These are phyloP conservation scores for Girardinus metallicus DNA, from an alignment of 2,797 vertebrate species.

Conservation along the genomic window DNA sequence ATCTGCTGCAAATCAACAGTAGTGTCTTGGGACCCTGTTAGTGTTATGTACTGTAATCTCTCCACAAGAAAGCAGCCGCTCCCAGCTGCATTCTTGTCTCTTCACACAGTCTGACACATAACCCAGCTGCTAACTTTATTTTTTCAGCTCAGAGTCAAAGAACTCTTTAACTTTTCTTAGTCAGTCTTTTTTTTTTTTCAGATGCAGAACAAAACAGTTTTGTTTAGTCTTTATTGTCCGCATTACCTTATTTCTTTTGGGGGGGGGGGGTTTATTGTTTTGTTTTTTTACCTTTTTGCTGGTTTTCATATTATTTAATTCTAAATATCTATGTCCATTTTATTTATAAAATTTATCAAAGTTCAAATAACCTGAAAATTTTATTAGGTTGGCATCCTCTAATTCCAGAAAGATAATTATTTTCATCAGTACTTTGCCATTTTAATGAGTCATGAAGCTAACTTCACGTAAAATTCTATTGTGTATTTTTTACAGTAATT, in stretches of 20 bases:
- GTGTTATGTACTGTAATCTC: constrained; percentile 3
- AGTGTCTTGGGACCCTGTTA: background rate
- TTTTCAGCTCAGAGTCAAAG: background rate
- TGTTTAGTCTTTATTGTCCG: background rate
- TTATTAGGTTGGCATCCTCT: background rate
- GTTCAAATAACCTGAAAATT: background rate
- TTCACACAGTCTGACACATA: constrained; percentile 2
- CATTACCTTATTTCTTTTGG: background rate
- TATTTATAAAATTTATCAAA: background rate
- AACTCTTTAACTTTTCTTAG: background rate
- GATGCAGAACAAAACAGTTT: background rate
- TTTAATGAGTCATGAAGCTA: background rate
- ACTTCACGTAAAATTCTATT: background rate
- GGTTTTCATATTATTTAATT: background rate
- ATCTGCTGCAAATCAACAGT: background rate
- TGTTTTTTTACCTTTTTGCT: background rate
- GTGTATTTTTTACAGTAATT: background rate
- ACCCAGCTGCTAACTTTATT: background rate
- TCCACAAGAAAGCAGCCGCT: background rate
- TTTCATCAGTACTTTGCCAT: background rate
- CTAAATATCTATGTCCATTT: background rate
- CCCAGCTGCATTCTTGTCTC: constrained; percentile 3
- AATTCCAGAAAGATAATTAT: background rate
- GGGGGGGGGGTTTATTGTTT: no score
- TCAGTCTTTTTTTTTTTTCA: background rate